Conservation (phyloP, 2,797 vertebrate genomes). For the Tiaroga cobitis region DNA sequence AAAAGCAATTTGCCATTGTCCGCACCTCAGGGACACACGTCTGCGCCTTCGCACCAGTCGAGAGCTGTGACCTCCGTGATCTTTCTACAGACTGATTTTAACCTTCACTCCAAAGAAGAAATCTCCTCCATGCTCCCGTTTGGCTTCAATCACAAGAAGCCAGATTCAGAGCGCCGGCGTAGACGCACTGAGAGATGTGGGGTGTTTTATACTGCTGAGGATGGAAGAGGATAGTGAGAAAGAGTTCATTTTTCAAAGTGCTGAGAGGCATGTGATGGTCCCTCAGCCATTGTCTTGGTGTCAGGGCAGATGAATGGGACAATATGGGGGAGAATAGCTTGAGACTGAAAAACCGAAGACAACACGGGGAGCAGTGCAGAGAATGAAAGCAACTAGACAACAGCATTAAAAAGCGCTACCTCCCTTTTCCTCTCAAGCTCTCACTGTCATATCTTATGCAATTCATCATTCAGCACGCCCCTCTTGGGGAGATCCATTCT, state of each 20-base stretch:
- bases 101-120: conserved; percentile 40
- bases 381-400: conserved; percentile 47
- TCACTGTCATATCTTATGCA: conserved; percentile 42
- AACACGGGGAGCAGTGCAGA: conserved; percentile 34
- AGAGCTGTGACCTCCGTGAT: conserved; percentile 28
- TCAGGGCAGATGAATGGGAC: conserved; percentile 65
- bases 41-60: conserved; percentile 17
- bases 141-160: conserved; percentile 27
- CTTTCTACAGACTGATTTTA: conserved; percentile 44
- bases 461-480: conserved; percentile 41
- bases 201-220: conserved; percentile 46
- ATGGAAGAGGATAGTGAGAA: conserved; percentile 46
- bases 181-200: conserved; percentile 29
- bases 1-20: conserved; percentile 41
- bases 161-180: neutral
- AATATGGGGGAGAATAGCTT: conserved; percentile 59
- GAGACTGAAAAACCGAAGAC: conserved; percentile 49
- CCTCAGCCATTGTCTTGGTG: conserved; percentile 62
- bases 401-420: conserved; percentile 34
- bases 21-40: conserved; percentile 34
- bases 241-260: conserved; percentile 59
- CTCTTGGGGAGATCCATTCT: conserved; percentile 40
- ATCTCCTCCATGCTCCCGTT: conserved; percentile 18
- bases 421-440: conserved; percentile 36
- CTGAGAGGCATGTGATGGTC: conserved; percentile 58